Base-by-base conservation (phyloP, 2,113 vertebrate species). In the Gulo gulo region DNA sequence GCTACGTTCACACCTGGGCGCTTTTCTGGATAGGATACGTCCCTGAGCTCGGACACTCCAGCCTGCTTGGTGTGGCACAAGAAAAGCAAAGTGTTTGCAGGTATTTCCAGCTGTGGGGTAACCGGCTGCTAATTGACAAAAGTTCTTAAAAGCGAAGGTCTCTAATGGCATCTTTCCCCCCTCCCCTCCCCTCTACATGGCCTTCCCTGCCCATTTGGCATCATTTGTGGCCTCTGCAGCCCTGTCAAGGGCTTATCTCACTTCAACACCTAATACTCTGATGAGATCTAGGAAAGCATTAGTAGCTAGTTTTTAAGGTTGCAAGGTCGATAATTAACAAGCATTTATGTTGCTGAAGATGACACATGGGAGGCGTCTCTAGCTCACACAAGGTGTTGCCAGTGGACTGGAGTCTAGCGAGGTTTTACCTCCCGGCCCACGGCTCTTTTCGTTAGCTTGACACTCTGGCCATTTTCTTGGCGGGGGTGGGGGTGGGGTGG, bases 291-390 rank as follows among this genome's bases (percentile, higher is more conserved):
- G 1, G 20, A 47, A 78, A 55, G 76, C n/a, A 63, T 80, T 7
- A 47, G 52, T 13, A 11, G 55, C 36, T 29, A 34, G 21, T 52
- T 67, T 52, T 36, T 31, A 93, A 91, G 39, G 24, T 34, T 85
- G 61, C 84, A 45, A 91, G 82, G 65, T 82, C 45, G 42, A 14
- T 45, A 90, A 73, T 39, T 47, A 78, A 80, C n/a, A 76, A 97
- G 57, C 73, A 74, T 42, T 65, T 76, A 61, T 1, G 36, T n/a
- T 65, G 78, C 26, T 34, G 23, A 96, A 91, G 90, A 94, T 15
- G 86, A 61, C n/a, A 15, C 34, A 57, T 2, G 12, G 21, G 57
- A 57, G 16, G 34, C 7, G 13, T 45, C 39, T 67, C 34, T 14
- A 29, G 13, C 61, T 87, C 80, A 10, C 26, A 55, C 29, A 42